A percentile compares a stretch with the other conserved stretches of the same genome.
Conservation (phyloP, 2,113 vertebrate genomes). For the Chionodraco myersi region DNA sequence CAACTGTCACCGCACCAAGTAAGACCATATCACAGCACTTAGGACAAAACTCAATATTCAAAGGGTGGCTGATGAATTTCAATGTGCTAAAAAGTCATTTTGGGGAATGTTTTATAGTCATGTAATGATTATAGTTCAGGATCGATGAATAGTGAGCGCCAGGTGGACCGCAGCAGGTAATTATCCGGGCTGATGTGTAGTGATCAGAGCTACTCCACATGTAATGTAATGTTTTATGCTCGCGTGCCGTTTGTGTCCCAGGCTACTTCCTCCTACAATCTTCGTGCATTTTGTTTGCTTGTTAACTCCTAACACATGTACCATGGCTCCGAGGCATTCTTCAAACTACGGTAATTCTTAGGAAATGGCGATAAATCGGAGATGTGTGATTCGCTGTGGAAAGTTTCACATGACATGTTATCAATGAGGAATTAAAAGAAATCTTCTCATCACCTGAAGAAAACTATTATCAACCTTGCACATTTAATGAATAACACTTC, state of each 20-base stretch:
- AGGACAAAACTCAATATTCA: constrained; percentile 67
- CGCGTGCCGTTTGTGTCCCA: constrained; percentile 28
- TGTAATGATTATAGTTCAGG: constrained; percentile 54
- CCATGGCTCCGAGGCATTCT: constrained; percentile 84
- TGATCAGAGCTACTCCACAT: constrained; percentile 37
- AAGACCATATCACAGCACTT: constrained; percentile 56
- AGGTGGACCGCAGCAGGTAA: constrained; percentile 59
- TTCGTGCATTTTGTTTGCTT: constrained; percentile 83
- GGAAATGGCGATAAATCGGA: constrained; percentile 85
- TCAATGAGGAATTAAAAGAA: constrained; percentile 79
- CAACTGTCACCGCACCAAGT: constrained; percentile 55
- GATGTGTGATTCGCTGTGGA: constrained; percentile 85
- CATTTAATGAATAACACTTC: constrained; percentile 89
- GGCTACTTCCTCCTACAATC: constrained; percentile 41
- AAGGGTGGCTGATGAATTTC: constrained; percentile 50
- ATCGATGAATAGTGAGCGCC: constrained; percentile 60
- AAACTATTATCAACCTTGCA: constrained; percentile 85
- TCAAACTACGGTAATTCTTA: constrained; percentile 82
- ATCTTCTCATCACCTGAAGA: constrained; percentile 78
- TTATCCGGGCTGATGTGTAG: constrained; percentile 35
- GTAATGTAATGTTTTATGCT: constrained; percentile 59
- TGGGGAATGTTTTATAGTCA: constrained; percentile 68
- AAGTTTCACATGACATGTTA: constrained; percentile 88
- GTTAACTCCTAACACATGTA: constrained; percentile 90
- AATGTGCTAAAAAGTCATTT: constrained; percentile 58